These are phyloP conservation scores for Lasius fuliginosus DNA, from an alignment of 2,888 invertebrate species.

Conservation along the genomic window DNA sequence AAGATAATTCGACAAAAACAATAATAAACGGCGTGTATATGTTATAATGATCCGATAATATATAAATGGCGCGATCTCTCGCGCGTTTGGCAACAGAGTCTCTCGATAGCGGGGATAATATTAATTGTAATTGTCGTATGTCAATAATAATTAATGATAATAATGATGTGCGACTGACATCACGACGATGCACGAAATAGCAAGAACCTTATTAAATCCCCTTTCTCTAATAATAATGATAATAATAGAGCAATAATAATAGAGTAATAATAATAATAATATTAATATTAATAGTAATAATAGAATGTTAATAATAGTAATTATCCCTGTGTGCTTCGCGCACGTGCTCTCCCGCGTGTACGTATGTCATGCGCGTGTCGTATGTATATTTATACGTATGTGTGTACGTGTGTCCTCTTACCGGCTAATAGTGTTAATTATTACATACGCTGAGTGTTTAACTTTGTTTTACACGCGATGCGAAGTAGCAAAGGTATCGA, in stretches of 20 bases:
- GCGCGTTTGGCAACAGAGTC: slow-evolving; percentile 50
- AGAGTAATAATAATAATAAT: slow-evolving; percentile 41
- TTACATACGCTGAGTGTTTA: slow-evolving; percentile 56
- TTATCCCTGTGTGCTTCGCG: slow-evolving; percentile 52
- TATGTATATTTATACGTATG: slow-evolving; percentile 32
- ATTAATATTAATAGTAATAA: slow-evolving; percentile 46
- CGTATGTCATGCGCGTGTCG: slow-evolving; percentile 41
- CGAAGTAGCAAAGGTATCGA: slow-evolving; percentile 82
- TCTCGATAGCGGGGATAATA: slow-evolving; percentile 52
- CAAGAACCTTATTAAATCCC: slow-evolving; percentile 55
- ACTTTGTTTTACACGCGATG: slow-evolving; percentile 69
- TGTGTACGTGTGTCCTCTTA: slow-evolving; percentile 42
- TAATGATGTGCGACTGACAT: slow-evolving; percentile 73
- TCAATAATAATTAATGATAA: slow-evolving; percentile 61
- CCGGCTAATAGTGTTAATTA: slow-evolving; percentile 51
- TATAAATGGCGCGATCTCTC: slow-evolving; percentile 50
- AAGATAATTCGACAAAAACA: slow-evolving; percentile 30
- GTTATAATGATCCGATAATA: slow-evolving; percentile 42
- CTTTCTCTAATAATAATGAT: slow-evolving; percentile 43
- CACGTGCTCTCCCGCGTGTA: slow-evolving; percentile 28
- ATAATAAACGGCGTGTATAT: slow-evolving; percentile 1
- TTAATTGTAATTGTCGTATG: slow-evolving; percentile 56
- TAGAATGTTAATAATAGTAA: slow-evolving; percentile 33
- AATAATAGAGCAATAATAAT: slow-evolving; percentile 51
- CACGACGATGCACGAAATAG: slow-evolving; percentile 71